These are phyloP conservation scores for Himalopsyche anomala DNA, from an alignment of 2,888 invertebrate genomes.

Conservation along the genomic window DNA sequence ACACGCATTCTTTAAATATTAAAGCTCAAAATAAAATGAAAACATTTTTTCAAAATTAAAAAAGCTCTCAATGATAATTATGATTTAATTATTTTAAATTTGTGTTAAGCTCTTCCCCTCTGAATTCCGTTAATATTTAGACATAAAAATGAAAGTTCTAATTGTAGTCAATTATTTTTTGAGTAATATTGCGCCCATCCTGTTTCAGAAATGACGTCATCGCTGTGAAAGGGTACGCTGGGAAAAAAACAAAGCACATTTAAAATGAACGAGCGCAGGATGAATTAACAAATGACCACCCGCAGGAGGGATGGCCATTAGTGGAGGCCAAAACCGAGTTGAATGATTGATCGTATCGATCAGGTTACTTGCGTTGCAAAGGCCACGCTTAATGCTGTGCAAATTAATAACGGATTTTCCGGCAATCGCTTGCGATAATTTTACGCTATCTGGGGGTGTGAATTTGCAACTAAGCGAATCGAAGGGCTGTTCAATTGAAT, in stretches of 20 bases:
- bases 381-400: background rate
- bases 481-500: background rate
- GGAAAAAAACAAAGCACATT: conserved; percentile 24
- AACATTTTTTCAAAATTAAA: too few species aligned
- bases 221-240: too few species aligned
- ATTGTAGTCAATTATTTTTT: too few species aligned
- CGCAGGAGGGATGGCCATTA: background rate
- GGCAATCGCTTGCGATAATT: conserved; percentile 3
- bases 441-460: background rate
- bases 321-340: background rate
- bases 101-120: too few species aligned
- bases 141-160: too few species aligned
- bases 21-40: too few species aligned
- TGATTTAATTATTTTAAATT: too few species aligned
- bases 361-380: background rate
- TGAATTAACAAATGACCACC: conserved; percentile 12
- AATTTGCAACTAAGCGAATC: background rate
- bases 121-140: too few species aligned
- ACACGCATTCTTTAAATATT: too few species aligned
- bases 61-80: too few species aligned
- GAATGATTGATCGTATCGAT: conserved; percentile 22
- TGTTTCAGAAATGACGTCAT: too few species aligned
- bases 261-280: background rate
- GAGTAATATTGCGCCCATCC: too few species aligned
- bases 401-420: conserved; percentile 13